Evolutionary conservation across 2,797 vertebrate genomes (phyloP).

Genomic region (Rhodeus uyekii): DNA sequence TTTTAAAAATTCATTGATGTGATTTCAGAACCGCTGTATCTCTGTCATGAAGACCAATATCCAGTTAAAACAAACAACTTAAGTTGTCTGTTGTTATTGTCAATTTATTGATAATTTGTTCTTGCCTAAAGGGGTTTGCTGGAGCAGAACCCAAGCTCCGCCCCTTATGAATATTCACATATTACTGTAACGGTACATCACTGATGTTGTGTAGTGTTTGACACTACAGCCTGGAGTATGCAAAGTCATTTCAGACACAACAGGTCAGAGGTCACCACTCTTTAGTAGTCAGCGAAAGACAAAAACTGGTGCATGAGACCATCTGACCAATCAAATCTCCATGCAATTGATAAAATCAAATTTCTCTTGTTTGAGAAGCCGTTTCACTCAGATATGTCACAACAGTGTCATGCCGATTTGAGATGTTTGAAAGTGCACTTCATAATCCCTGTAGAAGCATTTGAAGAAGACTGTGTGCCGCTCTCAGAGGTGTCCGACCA

Average conservation of each 20-base stretch:
- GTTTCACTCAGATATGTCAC: background rate
- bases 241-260: background rate
- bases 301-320: background rate
- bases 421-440: background rate
- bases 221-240: background rate
- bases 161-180: background rate
- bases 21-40: background rate
- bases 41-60: background rate
- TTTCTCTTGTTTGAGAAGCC: background rate
- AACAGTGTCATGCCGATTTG: background rate
- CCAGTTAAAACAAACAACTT: background rate
- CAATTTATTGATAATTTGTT: background rate
- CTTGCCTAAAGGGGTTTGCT: background rate
- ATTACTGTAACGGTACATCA: background rate
- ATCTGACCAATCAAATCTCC: background rate
- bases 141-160: background rate
- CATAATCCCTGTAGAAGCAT: too few species aligned
- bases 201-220: background rate
- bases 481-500: conserved; percentile 3
- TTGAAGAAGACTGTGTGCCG: background rate
- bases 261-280: background rate
- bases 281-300: background rate
- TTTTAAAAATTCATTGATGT: too few species aligned
- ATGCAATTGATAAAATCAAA: background rate
- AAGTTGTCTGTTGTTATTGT: too few species aligned